phyloP scores from a whole-genome alignment of 1,140 invertebrate species.

The Drosophila yakuba region DNA sequence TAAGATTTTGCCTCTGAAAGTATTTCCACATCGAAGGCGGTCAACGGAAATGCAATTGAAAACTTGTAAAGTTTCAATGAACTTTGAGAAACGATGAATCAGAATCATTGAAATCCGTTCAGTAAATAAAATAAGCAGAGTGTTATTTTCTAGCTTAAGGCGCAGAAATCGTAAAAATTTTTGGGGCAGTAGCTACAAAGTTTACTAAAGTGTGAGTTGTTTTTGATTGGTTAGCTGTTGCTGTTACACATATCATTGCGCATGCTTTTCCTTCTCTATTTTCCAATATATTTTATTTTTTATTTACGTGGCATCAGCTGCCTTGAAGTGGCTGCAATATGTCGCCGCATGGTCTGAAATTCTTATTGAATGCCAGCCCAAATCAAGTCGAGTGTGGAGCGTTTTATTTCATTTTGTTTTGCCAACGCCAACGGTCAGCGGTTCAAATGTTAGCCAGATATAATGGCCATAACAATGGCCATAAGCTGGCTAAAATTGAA shows the following conservation, averaged over 20 bases:
- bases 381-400: slow-evolving; percentile 40
- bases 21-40: slow-evolving; percentile 34
- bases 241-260: slow-evolving; percentile 28
- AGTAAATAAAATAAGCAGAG: slow-evolving; percentile 6
- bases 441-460: slow-evolving; percentile 50
- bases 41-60: slow-evolving; percentile 65
- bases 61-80: slow-evolving; percentile 34
- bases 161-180: slow-evolving; percentile 31
- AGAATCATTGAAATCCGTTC: slow-evolving; percentile 2
- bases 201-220: slow-evolving; percentile 34
- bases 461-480: slow-evolving; percentile 42
- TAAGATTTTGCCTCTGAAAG: slow-evolving; percentile 1
- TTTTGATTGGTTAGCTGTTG: slow-evolving; percentile 41
- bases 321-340: slow-evolving; percentile 44
- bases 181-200: slow-evolving; percentile 9
- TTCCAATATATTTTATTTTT: slow-evolving; percentile 7
- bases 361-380: slow-evolving; percentile 38
- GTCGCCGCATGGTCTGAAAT: slow-evolving; percentile 42
- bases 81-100: slow-evolving; percentile 2
- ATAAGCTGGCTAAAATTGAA: slow-evolving; percentile 61
- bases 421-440: slow-evolving; percentile 55
- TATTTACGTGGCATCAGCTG: slow-evolving; percentile 60
- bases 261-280: slow-evolving; percentile 15
- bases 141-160: not conserved
- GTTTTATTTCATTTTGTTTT: slow-evolving; percentile 46